Base-by-base conservation (phyloP, 2,888 invertebrate genomes). In the Microplitis manilae region DNA sequence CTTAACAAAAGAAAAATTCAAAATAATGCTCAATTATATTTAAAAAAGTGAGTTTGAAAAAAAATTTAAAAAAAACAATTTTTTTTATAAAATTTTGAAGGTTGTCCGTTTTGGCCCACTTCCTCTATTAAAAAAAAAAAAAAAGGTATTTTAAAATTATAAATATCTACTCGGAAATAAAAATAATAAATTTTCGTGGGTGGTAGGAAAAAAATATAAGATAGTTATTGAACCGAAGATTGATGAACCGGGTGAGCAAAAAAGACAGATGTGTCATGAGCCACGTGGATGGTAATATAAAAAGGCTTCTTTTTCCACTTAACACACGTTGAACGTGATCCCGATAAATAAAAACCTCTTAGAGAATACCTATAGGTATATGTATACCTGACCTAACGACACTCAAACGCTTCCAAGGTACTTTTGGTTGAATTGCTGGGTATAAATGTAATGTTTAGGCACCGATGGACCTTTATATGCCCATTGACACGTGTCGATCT, bases 401-500 rank as follows among this genome's bases (percentile, higher is more conserved):
- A 30, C 41, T 59, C 40, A 73, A 41, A 13, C 50, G 40, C 69
- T 50, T 50, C 50, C 5, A 50, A 5, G 50, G 50, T 13, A 50
- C 50, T 50, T 50, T 13, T 50, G 50, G 50, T 59, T 65, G 59
- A 50, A 13, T 50, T 20, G 64, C 8, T 64, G 64, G 64, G 9
- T 64, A 80, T 77, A 62, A 67, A 77, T 72, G 65, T 75, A 67
- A 41, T 65, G 30, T 15, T 38, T 61, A n/a, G 2, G 61, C 20
- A 61, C 13, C 68, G 68, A 59, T 68, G 20, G 39, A 40, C 20
- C 59, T n/a, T 50, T 61, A 50, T 60, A 61, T 50, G 72, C 73
- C 72, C 41, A 79, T 76, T 79, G 78, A 69, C 80, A 76, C 79
- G 78, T 80, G 80, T 77, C 78, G 67, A 76, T 76, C 70, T 68